These are phyloP conservation scores for Manis pentadactyla DNA, from an alignment of 2,797 vertebrate species.

Conservation along the genomic window DNA sequence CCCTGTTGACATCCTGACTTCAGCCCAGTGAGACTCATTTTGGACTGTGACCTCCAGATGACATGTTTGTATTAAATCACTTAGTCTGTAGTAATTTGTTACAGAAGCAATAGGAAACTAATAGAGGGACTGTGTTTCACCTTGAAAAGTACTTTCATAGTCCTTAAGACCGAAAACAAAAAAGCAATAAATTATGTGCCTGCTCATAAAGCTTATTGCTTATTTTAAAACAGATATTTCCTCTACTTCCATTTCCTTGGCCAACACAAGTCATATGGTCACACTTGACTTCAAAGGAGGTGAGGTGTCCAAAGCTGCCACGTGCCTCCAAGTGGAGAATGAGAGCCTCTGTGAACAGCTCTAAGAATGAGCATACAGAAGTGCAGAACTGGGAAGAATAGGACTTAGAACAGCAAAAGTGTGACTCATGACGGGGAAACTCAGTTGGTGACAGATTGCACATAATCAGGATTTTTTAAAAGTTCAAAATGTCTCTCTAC, in stretches of 20 bases:
- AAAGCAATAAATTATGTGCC: background rate
- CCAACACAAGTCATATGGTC: background rate
- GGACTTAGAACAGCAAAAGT: background rate
- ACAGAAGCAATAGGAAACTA: background rate
- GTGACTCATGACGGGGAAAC: background rate
- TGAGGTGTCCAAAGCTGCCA: no score
- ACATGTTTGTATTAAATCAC: background rate
- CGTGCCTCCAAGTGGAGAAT: background rate
- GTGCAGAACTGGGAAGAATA: background rate
- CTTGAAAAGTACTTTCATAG: background rate
- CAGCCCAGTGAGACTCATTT: background rate
- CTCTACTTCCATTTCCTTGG: background rate
- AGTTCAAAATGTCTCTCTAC: background rate
- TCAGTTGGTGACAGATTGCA: background rate
- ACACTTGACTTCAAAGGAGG: background rate
- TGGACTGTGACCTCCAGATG: background rate
- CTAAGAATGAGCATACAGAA: background rate
- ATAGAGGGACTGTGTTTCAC: background rate
- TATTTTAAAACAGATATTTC: no score
- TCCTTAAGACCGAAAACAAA: background rate
- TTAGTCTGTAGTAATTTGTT: background rate
- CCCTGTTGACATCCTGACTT: background rate
- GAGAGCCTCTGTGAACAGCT: background rate
- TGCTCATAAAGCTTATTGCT: background rate
- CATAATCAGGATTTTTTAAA: background rate